Evolutionary conservation across 2,113 vertebrate species (phyloP).

Genomic region (Lepus americanus): DNA sequence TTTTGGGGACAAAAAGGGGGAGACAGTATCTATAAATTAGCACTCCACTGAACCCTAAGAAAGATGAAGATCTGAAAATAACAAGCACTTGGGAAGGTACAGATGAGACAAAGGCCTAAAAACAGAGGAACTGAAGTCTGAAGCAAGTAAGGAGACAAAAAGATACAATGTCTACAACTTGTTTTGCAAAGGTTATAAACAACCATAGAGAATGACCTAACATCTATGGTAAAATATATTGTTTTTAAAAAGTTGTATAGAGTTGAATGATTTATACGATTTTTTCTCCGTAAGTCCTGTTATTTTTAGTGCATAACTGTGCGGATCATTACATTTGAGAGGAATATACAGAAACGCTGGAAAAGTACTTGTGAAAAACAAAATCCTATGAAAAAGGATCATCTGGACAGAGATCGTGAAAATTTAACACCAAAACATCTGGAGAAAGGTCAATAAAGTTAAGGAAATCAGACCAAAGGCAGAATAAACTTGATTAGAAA

Average conservation of each 20-base stretch:
- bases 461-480: neutral
- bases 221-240: neutral
- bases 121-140: neutral
- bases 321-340: slow-evolving; percentile 13
- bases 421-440: neutral
- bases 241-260: neutral
- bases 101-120: slow-evolving; percentile 41
- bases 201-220: neutral
- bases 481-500: neutral
- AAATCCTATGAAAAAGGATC: neutral
- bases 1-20: neutral
- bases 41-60: slow-evolving; percentile 4
- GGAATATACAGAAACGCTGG: neutral
- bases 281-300: neutral
- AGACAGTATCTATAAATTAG: neutral
- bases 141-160: neutral
- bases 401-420: neutral
- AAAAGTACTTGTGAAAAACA: slow-evolving; percentile 27
- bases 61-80: slow-evolving; percentile 9
- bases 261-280: neutral
- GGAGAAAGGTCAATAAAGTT: neutral
- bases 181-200: neutral
- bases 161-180: neutral
- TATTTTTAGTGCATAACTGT: slow-evolving; percentile 18
- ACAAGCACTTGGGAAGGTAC: neutral